phyloP scores from a whole-genome alignment of 2,797 vertebrate species.

The Myotis findleyi region DNA sequence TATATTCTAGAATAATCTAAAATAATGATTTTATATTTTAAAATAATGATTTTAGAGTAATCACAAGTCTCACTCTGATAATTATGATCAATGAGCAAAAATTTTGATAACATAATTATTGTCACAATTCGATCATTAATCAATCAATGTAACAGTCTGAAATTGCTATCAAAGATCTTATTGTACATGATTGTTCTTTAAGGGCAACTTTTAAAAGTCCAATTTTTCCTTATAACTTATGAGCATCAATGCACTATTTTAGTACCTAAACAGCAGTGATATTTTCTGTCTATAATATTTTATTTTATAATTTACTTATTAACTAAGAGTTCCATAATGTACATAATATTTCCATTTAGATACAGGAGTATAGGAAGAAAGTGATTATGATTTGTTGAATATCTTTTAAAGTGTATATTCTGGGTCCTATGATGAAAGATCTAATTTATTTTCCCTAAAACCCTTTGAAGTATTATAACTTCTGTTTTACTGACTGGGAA shows the following conservation, averaged over 20 bases:
- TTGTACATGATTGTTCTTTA: not conserved
- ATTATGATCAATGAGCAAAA: not conserved
- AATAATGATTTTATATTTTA: no score
- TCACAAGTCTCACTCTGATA: not conserved
- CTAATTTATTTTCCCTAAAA: not conserved
- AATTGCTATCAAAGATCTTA: not conserved
- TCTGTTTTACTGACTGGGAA: slow-evolving; percentile 7
- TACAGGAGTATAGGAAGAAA: not conserved
- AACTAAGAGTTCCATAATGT: not conserved
- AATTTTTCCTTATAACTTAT: not conserved
- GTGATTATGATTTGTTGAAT: not conserved
- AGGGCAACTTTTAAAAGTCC: not conserved
- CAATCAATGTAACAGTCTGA: not conserved
- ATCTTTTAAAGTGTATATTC: not conserved
- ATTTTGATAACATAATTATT: not conserved
- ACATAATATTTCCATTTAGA: not conserved
- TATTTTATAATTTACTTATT: not conserved
- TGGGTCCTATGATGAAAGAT: not conserved
- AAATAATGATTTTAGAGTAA: not conserved
- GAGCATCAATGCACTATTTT: not conserved
- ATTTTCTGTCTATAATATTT: not conserved
- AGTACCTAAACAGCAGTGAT: not conserved
- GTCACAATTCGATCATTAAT: not conserved
- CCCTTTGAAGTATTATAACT: not conserved
- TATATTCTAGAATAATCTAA: not conserved